Percentiles rank a stretch among this genome's conserved stretches.
Conservation (phyloP, 2,888 invertebrate genomes). For the Callyntrura sp. region DNA sequence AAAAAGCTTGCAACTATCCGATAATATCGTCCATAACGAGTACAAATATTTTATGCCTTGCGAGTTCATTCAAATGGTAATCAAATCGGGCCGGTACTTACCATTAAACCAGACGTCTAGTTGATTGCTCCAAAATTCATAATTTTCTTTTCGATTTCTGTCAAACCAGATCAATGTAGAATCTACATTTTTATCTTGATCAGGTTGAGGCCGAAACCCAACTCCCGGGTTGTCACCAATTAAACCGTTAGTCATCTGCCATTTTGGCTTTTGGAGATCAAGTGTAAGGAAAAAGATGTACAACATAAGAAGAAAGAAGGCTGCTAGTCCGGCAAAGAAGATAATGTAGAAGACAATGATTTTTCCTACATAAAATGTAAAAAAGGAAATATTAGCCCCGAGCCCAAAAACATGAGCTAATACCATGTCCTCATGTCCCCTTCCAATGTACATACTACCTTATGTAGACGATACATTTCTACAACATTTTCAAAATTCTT, state of each 20-base stretch:
- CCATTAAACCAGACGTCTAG: slow-evolving; percentile 92
- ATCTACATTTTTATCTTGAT: slow-evolving; percentile 94
- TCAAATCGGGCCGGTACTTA: too few relatives aligned
- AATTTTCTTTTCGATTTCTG: slow-evolving; percentile 88
- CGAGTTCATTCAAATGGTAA: too few relatives aligned
- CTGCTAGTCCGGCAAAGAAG: slow-evolving; percentile 96
- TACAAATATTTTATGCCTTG: too few relatives aligned
- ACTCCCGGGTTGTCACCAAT: slow-evolving; percentile 97
- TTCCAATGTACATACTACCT: too few relatives aligned
- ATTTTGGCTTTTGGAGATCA: slow-evolving; percentile 90
- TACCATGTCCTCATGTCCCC: neutral
- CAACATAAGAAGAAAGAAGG: slow-evolving; percentile 97
- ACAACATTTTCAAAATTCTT: slow-evolving; percentile 43
- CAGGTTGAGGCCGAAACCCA: slow-evolving; percentile 98
- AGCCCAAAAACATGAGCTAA: neutral
- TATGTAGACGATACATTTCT: too few relatives aligned
- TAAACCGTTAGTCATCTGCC: slow-evolving; percentile 93
- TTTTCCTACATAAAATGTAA: slow-evolving; percentile 90
- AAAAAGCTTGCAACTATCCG: neutral
- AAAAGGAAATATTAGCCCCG: neutral
- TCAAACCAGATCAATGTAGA: slow-evolving; percentile 99
- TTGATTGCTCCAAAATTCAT: slow-evolving; percentile 92
- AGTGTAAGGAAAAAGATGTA: slow-evolving; percentile 97
- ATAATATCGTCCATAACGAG: too few relatives aligned
- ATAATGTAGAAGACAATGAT: slow-evolving; percentile 98